Conservation (phyloP, 2,113 vertebrate species). For the Tyrannus savana region DNA sequence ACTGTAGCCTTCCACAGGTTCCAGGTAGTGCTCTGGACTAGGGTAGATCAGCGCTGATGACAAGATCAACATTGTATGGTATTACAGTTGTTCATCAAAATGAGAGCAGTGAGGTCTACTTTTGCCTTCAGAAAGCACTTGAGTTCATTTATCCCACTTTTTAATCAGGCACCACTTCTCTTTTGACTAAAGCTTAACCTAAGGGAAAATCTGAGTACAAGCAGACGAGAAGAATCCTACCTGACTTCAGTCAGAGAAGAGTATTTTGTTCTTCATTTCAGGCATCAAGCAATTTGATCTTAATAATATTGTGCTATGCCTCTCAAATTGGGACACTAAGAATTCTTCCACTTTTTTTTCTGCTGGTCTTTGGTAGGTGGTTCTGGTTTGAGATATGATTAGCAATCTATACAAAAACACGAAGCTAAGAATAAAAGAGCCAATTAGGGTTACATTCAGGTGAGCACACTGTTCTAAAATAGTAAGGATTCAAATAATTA, state of each 20-base stretch:
- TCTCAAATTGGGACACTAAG: slow-evolving; percentile 14
- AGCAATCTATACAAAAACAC: background rate
- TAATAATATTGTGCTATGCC: background rate
- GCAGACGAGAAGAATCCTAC: background rate
- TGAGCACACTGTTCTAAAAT: background rate
- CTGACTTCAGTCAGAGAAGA: background rate
- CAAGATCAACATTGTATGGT: background rate
- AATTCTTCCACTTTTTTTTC: slow-evolving; percentile 27
- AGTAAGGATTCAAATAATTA: slow-evolving; percentile 42
- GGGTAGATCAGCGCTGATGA: background rate
- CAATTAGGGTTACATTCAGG: slow-evolving; percentile 42
- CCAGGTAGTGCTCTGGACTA: background rate
- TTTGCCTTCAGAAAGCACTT: background rate
- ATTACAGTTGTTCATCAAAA: background rate
- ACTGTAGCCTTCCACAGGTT: background rate
- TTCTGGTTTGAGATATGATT: slow-evolving; percentile 14
- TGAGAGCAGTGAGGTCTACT: background rate
- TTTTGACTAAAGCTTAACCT: slow-evolving; percentile 32
- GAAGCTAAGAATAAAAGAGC: slow-evolving; percentile 14
- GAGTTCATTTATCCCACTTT: background rate
- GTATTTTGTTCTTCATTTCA: slow-evolving; percentile 2
- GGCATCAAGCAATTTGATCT: slow-evolving; percentile 1
- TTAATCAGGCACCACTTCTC: slow-evolving; percentile 20
- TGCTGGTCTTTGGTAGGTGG: background rate
- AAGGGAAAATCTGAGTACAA: background rate